Evolutionary conservation across 2,113 vertebrate species (phyloP), one percentile per base, ranked within the genome.

Genomic region (Eonycteris spelaea): DNA sequence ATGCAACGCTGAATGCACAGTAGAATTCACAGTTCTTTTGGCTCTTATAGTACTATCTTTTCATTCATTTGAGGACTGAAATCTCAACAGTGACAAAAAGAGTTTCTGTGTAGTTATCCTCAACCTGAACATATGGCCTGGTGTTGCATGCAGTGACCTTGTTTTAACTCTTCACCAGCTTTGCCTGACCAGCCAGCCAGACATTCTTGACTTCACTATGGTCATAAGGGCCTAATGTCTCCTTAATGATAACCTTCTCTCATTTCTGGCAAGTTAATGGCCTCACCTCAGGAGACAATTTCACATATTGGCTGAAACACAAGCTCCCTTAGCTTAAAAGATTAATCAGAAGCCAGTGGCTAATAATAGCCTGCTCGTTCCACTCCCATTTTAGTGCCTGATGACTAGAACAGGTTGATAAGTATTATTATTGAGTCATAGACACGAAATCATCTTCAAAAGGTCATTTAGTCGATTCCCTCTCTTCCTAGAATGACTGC

Each of bases 231-330:
- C 86, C 88, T 94, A 97, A 96, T 95, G 83, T 57, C 70, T 96
- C 83, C 96, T 97, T 97, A 97, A 96, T 94, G 97, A 97, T 91
- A 95, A 94, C 71, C 93, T 95, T 93, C 93, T 77, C 86, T 97
- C 90, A 82, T 96, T 95, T 59, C 94, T 95, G 57, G 82, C 53
- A 89, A 84, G 93, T 86, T 97, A 97, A 97, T 94, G 95, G 77
- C 77, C 16, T 96, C 82, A 96, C 78, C 93, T 97, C 97, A 91
- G 83, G 96, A 96, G 95, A 96, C 91, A 96, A 89, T 83, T 88
- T 97, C 86, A 89, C 59, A 97, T 95, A 79, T 97, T 97, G 96
- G 93, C 95, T 94, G 89, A 94, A 96, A 90, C 86, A 95, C 78
- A 96, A 96, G 43, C 51, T 98, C 65, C 86, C 96, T 97, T 96